Evolutionary conservation across 1,140 invertebrate genomes (phyloP).

Genomic region (Bombus haemorrhoidalis): DNA sequence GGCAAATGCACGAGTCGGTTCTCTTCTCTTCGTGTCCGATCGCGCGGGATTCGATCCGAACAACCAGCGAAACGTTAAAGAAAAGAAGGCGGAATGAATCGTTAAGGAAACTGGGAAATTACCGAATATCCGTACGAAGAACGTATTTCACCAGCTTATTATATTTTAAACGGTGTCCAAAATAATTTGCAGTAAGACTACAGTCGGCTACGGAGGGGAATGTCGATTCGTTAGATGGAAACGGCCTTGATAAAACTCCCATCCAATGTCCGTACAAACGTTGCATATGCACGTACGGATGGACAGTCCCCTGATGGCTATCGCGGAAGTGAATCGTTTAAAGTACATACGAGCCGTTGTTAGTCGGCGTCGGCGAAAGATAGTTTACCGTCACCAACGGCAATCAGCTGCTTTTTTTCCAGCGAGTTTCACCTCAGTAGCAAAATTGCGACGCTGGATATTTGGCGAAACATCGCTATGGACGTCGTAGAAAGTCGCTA

Average conservation of each 20-base stretch:
- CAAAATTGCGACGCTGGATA: background rate
- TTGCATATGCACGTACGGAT: constrained; percentile 15
- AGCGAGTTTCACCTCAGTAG: background rate
- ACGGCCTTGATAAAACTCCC: constrained; percentile 61
- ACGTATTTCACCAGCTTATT: background rate
- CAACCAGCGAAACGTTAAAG: too few relatives aligned
- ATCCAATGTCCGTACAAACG: constrained; percentile 54
- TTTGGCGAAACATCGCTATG: background rate
- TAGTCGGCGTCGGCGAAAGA: constrained; percentile 21
- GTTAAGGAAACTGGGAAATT: background rate
- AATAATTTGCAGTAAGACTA: constrained; percentile 33
- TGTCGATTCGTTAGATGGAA: constrained; percentile 45
- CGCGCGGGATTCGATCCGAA: too few relatives aligned
- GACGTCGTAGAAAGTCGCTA: too few relatives aligned
- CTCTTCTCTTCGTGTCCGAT: too few relatives aligned
- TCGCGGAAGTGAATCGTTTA: constrained; percentile 71
- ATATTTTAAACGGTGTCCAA: constrained; percentile 4
- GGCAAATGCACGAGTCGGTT: too few relatives aligned
- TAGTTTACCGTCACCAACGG: background rate
- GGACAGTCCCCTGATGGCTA: constrained; percentile 46
- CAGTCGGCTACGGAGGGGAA: constrained; percentile 1
- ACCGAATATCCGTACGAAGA: background rate
- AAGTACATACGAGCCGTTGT: constrained; percentile 56
- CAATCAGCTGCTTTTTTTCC: background rate
- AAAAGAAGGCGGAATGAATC: too few relatives aligned